phyloP scores from a whole-genome alignment of 2,888 invertebrate genomes.

The Thysanoteuthis rhombus region DNA sequence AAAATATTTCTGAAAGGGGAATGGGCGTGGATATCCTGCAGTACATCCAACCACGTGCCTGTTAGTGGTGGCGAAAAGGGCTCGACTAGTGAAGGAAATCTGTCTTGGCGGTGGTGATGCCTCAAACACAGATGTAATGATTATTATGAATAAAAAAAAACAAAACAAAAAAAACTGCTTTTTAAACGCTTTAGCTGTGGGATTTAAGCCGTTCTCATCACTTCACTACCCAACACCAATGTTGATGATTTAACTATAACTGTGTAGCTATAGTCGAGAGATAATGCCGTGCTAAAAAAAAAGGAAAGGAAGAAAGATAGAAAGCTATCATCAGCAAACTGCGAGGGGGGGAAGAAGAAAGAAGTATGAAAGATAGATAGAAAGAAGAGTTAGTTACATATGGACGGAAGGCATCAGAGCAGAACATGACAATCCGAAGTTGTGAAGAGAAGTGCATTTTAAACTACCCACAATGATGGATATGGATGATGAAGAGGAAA shows the following conservation, averaged over 20 bases:
- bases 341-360: no score
- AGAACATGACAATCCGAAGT: neutral
- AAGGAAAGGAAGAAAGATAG: no score
- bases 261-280: no score
- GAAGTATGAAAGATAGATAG: neutral
- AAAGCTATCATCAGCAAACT: neutral
- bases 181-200: neutral
- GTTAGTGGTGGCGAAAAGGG: neutral
- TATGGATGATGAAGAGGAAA: neutral
- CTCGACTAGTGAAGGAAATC: neutral
- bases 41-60: no score
- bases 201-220: neutral
- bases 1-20: no score
- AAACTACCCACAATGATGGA: neutral
- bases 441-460: neutral
- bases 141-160: neutral
- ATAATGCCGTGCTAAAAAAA: no score
- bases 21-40: neutral
- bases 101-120: neutral
- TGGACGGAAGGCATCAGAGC: neutral
- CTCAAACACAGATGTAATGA: neutral
- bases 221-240: neutral
- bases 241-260: no score
- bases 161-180: neutral
- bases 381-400: neutral